These are phyloP conservation scores for Drosophila colorata DNA, from an alignment of 2,888 invertebrate genomes.

Conservation along the genomic window DNA sequence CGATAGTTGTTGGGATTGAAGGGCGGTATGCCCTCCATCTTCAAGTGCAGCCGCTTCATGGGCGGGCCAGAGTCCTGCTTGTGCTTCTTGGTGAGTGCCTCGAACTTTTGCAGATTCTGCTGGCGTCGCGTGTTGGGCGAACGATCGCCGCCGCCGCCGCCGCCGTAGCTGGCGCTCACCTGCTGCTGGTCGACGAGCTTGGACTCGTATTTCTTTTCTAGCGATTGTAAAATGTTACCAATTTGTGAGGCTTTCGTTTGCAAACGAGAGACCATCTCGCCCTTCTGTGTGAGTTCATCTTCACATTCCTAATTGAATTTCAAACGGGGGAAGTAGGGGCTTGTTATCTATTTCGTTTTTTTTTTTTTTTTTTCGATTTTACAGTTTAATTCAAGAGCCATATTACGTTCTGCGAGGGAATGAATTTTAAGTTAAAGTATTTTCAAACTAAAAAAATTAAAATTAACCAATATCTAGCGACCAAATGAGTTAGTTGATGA, in stretches of 20 bases:
- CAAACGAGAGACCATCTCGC: slow-evolving; percentile 96
- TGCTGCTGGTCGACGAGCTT: slow-evolving; percentile 89
- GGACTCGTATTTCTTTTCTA: slow-evolving; percentile 89
- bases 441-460: slow-evolving; percentile 29
- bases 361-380: slow-evolving; percentile 22
- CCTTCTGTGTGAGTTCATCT: slow-evolving; percentile 97
- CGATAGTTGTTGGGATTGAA: slow-evolving; percentile 86
- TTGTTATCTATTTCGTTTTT: slow-evolving; percentile 47
- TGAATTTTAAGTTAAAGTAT: slow-evolving; percentile 20
- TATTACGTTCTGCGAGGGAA: slow-evolving; percentile 25
- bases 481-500: slow-evolving; percentile 57
- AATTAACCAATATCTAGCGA: slow-evolving; percentile 45
- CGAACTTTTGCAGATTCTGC: slow-evolving; percentile 84
- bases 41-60: slow-evolving; percentile 84
- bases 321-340: slow-evolving; percentile 40
- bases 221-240: slow-evolving; percentile 95
- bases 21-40: slow-evolving; percentile 85
- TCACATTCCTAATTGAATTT: slow-evolving; percentile 92
- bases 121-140: slow-evolving; percentile 83
- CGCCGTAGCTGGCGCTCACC: slow-evolving; percentile 83
- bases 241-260: slow-evolving; percentile 98
- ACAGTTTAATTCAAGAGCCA: slow-evolving; percentile 24
- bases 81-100: slow-evolving; percentile 83
- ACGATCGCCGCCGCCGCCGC: slow-evolving; percentile 75
- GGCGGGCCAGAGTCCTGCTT: slow-evolving; percentile 84